A percentile compares a stretch with the other conserved stretches of the same genome.
These are phyloP conservation scores for Andricus curvator DNA, from an alignment of 2,888 invertebrate genomes.

Conservation along the genomic window DNA sequence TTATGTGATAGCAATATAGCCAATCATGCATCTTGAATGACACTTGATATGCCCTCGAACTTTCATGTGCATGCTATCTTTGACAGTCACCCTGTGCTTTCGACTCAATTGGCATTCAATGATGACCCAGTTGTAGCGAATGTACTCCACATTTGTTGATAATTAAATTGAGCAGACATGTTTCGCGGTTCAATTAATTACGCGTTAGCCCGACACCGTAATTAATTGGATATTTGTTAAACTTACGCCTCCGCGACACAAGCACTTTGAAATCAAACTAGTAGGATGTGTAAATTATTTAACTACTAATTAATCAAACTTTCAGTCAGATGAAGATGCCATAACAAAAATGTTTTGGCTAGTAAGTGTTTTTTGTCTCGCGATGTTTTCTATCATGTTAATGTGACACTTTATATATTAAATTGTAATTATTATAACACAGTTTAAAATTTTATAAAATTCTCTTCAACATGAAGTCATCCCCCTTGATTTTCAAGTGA, in stretches of 20 bases:
- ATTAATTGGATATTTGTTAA: slow-evolving; percentile 31
- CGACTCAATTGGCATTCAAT: not conserved
- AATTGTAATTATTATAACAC: too few relatives aligned
- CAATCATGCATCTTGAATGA: not conserved
- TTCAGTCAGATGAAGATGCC: too few relatives aligned
- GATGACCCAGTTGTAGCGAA: not conserved
- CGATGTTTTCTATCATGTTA: too few relatives aligned
- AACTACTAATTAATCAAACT: too few relatives aligned
- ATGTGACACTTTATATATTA: too few relatives aligned
- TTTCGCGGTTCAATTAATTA: slow-evolving; percentile 37
- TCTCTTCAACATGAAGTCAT: too few relatives aligned
- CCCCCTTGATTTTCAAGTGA: too few relatives aligned
- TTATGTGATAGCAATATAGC: not conserved
- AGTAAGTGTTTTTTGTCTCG: too few relatives aligned
- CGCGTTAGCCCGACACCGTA: not conserved
- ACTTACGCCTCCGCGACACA: not conserved
- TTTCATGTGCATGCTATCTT: not conserved
- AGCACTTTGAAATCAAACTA: not conserved
- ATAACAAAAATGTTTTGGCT: too few relatives aligned
- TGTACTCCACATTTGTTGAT: not conserved
- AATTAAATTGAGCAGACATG: slow-evolving; percentile 25
- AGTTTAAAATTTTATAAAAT: too few relatives aligned
- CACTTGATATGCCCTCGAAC: not conserved
- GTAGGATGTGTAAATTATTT: too few relatives aligned
- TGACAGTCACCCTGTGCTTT: not conserved